A percentile compares a stretch with the other conserved stretches of the same genome.
Evolutionary conservation across 2,113 vertebrate species (phyloP).

Genomic region (Aegithalos caudatus): DNA sequence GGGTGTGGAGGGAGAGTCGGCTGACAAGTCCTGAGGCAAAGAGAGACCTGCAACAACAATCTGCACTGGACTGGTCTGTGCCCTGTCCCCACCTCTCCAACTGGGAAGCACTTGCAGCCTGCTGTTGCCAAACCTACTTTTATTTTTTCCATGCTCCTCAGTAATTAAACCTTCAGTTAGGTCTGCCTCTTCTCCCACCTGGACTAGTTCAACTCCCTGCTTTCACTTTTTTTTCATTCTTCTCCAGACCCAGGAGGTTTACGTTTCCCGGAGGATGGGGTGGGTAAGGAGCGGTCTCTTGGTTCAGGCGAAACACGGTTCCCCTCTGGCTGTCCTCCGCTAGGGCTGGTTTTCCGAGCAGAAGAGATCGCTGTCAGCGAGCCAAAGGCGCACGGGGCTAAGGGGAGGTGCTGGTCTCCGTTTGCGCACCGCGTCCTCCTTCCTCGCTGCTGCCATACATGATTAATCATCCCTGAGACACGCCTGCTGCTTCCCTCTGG

Average conservation of each 20-base stretch:
- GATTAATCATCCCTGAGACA: conserved; percentile 67
- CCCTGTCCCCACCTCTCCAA: neutral
- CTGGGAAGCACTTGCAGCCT: neutral
- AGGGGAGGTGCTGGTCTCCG: neutral
- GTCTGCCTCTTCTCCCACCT: conserved; percentile 43
- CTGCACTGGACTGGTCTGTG: neutral
- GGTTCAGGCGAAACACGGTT: neutral
- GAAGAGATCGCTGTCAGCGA: neutral
- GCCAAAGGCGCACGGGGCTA: neutral
- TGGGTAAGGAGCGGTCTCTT: neutral
- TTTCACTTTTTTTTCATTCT: neutral
- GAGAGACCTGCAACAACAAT: neutral
- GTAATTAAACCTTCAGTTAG: conserved; percentile 51
- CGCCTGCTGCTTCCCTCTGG: conserved; percentile 58
- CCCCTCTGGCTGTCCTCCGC: neutral
- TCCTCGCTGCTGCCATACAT: conserved; percentile 56
- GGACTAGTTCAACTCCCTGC: neutral
- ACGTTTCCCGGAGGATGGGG: neutral
- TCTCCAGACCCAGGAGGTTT: neutral
- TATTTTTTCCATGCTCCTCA: neutral
- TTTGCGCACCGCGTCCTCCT: conserved; percentile 2
- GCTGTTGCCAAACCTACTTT: neutral
- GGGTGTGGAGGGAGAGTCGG: neutral
- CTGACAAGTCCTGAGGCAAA: neutral
- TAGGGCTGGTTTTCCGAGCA: neutral